phyloP scores from a whole-genome alignment of 2,888 invertebrate species.

The Agonum fuliginosum region DNA sequence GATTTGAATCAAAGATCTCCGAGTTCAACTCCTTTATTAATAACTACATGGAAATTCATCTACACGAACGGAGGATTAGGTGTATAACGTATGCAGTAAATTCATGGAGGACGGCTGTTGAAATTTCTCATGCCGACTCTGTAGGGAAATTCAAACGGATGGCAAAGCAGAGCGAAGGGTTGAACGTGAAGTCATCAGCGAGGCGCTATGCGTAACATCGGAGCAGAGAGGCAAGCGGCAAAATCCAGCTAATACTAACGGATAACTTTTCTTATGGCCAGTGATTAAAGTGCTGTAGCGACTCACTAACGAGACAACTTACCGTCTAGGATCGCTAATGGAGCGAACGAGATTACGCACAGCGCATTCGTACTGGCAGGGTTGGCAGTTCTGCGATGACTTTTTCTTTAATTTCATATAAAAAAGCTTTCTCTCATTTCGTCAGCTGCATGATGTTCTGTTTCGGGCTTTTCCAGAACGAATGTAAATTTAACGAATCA shows the following conservation, averaged over 20 bases:
- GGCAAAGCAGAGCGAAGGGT: not conserved
- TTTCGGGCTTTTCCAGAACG: conserved; percentile 37
- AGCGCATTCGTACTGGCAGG: conserved; percentile 50
- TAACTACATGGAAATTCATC: no score
- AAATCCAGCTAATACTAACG: conserved; percentile 60
- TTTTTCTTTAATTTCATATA: conserved; percentile 56
- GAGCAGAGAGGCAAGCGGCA: conserved; percentile 21
- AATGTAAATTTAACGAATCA: conserved; percentile 43
- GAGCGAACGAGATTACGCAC: conserved; percentile 62
- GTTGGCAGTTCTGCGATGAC: conserved; percentile 40
- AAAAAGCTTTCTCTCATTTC: conserved; percentile 49
- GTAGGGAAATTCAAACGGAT: no score
- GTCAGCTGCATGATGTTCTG: conserved; percentile 22
- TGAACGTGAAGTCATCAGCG: conserved; percentile 23
- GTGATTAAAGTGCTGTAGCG: conserved; percentile 60
- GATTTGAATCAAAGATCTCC: no score
- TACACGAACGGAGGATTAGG: no score
- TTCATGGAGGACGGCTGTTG: no score
- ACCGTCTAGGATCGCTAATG: conserved; percentile 60
- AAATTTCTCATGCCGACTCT: not conserved
- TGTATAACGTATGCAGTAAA: no score
- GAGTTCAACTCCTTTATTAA: no score
- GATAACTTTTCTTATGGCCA: conserved; percentile 61
- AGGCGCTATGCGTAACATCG: conserved; percentile 30
- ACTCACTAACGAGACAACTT: conserved; percentile 61